phyloP scores from a whole-genome alignment of 2,113 vertebrate genomes.

The Ranitomeya imitator region DNA sequence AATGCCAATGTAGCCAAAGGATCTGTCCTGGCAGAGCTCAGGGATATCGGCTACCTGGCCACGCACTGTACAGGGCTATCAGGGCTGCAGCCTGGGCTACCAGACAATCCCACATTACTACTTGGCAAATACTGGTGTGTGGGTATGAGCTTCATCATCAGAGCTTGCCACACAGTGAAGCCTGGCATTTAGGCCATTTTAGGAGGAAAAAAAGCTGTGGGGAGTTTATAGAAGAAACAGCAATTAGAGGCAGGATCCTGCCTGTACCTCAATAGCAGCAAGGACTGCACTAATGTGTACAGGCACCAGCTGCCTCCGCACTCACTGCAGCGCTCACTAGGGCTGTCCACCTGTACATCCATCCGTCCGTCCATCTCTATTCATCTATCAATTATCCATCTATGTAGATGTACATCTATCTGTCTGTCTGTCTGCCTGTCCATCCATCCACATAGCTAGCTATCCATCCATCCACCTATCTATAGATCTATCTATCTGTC shows the following conservation, averaged over 20 bases:
- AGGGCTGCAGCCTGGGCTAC: neutral
- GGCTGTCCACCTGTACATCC: neutral
- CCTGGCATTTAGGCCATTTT: neutral
- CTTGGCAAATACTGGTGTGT: neutral
- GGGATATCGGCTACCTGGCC: neutral
- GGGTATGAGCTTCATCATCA: too few species aligned
- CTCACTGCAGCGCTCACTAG: neutral
- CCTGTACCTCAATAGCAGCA: neutral
- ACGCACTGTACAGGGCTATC: neutral
- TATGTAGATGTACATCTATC: too few species aligned
- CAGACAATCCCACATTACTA: neutral
- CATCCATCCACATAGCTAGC: too few species aligned
- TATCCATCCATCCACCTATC: too few species aligned
- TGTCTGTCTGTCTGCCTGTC: too few species aligned
- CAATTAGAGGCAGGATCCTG: slow-evolving; percentile 56
- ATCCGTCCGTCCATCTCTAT: neutral
- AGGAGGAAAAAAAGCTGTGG: neutral
- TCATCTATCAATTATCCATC: too few species aligned
- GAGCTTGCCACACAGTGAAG: too few species aligned
- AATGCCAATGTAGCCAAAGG: neutral
- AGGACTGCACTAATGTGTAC: slow-evolving; percentile 62
- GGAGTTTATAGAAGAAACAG: neutral
- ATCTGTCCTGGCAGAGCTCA: neutral
- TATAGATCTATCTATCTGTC: too few species aligned
- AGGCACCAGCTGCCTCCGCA: slow-evolving; percentile 61